Base-by-base conservation (phyloP, 2,113 vertebrate genomes). In the Nibea albiflora region DNA sequence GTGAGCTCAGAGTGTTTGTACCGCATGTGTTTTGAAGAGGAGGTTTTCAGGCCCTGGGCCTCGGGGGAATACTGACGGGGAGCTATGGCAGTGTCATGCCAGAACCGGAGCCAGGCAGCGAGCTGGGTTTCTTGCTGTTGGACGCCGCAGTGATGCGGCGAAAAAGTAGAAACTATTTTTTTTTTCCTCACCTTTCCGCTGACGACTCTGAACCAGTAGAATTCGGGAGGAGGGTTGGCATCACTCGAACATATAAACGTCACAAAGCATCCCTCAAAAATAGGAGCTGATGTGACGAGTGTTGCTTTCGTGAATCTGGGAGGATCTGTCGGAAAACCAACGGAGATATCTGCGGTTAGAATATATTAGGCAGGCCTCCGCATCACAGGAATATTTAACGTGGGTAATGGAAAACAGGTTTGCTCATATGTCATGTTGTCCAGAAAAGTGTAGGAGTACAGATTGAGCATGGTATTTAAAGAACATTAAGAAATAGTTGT, bases 201-300 rank as follows among this genome's bases (percentile, higher is more conserved):
- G 16, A 47, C 2, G 1, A 17, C 11, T 56, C 62, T 80, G 78
- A 47, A 78, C 90, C 87, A 91, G 78, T 8, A 8, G 35, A 39
- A 24, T 60, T 71, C 70, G 86, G 35, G 5, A 8, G 24, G 14
- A 1, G 87, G 85, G 85, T 91, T 91, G 1, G 85, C 83, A 1
- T 86, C 64, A 26, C 83, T 88, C 0, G 56, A 78, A 49, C 90
- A 91, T 2, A 50, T 76, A 28, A 91, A 49, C 0, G 3, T 26
- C 61, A 88, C 80, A 1, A 16, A 4, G 5, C 0, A 5, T 2
- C 80, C 83, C 16, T 71, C 83, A 24, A 28, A 16, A 4, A 80
- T 72, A 4, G 82, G 65, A 47, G n/a, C 76, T 1, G 69, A 12
- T 0, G 67, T 17, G 54, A 7, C 66, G n/a, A 76, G 11, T 0